Evolutionary conservation across 1,140 invertebrate species (phyloP), one percentile per base, ranked within the genome.

Genomic region (Bathynomus jamesi): DNA sequence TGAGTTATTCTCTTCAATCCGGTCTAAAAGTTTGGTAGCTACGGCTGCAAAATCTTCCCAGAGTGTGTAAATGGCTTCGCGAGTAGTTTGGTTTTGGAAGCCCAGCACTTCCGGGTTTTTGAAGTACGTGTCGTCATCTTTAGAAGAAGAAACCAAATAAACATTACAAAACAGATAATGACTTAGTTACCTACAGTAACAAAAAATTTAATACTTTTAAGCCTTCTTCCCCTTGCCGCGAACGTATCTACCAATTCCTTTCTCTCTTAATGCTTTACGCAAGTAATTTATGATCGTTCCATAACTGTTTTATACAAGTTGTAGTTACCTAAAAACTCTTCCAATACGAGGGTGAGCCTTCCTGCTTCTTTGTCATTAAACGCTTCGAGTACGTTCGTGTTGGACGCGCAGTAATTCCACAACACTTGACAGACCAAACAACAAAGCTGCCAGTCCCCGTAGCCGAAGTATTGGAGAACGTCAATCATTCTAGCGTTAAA

Each of bases 341-440:
- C 83, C n/a, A 88, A 78, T 13, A 87, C 78, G 64, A 83, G 82
- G 28, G 86, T 79, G 2, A 88, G 79, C 69, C 85, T 82, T 73
- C 87, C 83, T 28, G 86, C 82, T 74, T 86, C 83, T 65, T 82
- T 79, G n/a, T 84, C 81, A 4, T 83, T 83, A 40, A 86, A 78
- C n/a, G 84, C 78, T 32, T 82, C 81, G 70, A 83, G 81, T 27
- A 83, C 79, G 80, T 84, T 82, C 61, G 81, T 79, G 3, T 81
- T 83, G 61, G 89, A 87, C 31, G 87, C 87, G 71, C 86, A 87
- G 76, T 87, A 88, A 82, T 91, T 91, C 89, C 89, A 90, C 21
- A 91, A 78, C 7, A 86, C 85, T 80, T 89, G 87, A 80, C 88
- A 89, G 3, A 87, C 83, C 70, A 88, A 81, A 72, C 83, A 85